phyloP scores from a whole-genome alignment of 2,888 invertebrate genomes.

The Patella pellucida region DNA sequence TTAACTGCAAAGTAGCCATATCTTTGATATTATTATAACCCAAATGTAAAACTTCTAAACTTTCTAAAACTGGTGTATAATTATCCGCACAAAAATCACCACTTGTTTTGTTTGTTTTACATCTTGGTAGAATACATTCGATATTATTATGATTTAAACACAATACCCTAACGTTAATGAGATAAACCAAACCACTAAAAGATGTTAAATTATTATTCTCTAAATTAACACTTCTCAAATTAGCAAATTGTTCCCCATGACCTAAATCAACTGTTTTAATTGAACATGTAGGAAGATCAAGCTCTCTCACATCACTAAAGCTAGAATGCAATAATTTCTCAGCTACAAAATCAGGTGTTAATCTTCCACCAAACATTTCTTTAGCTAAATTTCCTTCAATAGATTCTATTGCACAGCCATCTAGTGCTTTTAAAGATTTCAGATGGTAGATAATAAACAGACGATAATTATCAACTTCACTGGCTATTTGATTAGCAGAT shows the following conservation, averaged over 20 bases:
- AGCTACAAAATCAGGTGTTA: slow-evolving; percentile 70
- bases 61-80: too few species aligned
- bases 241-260: slow-evolving; percentile 62
- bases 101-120: too few species aligned
- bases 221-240: slow-evolving; percentile 69
- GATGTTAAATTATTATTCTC: slow-evolving; percentile 71
- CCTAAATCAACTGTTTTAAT: slow-evolving; percentile 69
- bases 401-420: slow-evolving; percentile 67
- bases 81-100: too few species aligned
- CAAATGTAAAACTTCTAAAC: too few species aligned
- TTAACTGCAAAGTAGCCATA: slow-evolving; percentile 64
- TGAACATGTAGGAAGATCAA: slow-evolving; percentile 67
- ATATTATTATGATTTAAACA: too few species aligned
- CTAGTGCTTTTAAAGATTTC: slow-evolving; percentile 68
- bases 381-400: slow-evolving; percentile 64
- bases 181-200: slow-evolving; percentile 68
- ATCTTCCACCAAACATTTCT: slow-evolving; percentile 69
- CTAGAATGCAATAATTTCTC: slow-evolving; percentile 67
- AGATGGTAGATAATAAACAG: slow-evolving; percentile 71
- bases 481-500: slow-evolving; percentile 67
- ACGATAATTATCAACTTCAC: slow-evolving; percentile 66
- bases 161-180: slow-evolving; percentile 64
- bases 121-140: too few species aligned
- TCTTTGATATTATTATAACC: slow-evolving; percentile 70
- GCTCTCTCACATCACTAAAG: slow-evolving; percentile 67